phyloP scores from a whole-genome alignment of 2,113 vertebrate genomes.

The Hepsetus odoe region DNA sequence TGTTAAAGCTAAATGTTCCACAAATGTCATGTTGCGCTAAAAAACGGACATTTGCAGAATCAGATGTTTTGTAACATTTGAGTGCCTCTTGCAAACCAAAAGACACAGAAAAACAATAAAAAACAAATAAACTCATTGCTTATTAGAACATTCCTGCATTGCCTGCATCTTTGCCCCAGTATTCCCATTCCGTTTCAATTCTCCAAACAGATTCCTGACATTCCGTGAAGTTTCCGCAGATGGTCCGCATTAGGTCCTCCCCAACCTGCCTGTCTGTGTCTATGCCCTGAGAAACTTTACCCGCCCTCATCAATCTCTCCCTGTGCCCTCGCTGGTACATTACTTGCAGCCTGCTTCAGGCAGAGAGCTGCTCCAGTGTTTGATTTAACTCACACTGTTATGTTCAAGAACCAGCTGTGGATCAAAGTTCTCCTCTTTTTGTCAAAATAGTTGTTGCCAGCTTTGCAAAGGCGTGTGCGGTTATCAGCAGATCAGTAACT shows the following conservation, averaged over 20 bases:
- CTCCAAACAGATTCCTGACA: slow-evolving; percentile 65
- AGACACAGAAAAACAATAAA: slow-evolving; percentile 44
- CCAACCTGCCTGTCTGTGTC: slow-evolving; percentile 42
- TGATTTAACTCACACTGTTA: not conserved
- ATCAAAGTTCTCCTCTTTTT: slow-evolving; percentile 19
- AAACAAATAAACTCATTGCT: no score
- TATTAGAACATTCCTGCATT: slow-evolving; percentile 71
- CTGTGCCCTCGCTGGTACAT: slow-evolving; percentile 3
- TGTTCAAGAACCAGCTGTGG: not conserved
- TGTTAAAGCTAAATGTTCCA: no score
- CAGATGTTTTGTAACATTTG: no score
- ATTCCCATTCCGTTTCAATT: slow-evolving; percentile 62
- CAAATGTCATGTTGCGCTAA: no score
- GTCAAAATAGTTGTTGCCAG: not conserved
- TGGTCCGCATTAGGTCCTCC: slow-evolving; percentile 61
- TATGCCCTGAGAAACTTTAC: slow-evolving; percentile 28
- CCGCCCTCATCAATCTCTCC: slow-evolving; percentile 36
- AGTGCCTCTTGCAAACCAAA: slow-evolving; percentile 41
- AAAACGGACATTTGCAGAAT: slow-evolving; percentile 46
- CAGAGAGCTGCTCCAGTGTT: not conserved
- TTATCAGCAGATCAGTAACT: not conserved
- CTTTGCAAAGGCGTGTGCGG: not conserved
- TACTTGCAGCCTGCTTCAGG: not conserved
- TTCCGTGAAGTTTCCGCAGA: slow-evolving; percentile 67
- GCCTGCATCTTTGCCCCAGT: slow-evolving; percentile 66